Conservation (phyloP, 2,797 vertebrate species). For the Gallinago stenura region DNA sequence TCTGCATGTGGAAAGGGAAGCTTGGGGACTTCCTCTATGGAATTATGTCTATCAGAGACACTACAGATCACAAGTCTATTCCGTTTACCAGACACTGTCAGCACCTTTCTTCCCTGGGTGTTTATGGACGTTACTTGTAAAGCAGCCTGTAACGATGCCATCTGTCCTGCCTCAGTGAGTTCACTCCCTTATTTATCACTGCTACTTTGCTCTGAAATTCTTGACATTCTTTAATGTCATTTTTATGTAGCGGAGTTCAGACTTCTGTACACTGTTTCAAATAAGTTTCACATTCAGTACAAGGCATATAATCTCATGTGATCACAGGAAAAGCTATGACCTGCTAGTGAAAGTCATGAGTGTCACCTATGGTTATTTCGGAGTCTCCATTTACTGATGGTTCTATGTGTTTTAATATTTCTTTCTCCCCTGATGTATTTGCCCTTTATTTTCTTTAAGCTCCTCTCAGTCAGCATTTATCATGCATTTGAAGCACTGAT, state of each 20-base stretch:
- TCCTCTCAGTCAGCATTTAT: conserved; percentile 18
- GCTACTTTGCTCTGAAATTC: neutral
- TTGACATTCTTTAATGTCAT: neutral
- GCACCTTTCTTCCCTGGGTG: conserved; percentile 49
- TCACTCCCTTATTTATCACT: neutral
- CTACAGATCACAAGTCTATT: conserved; percentile 37
- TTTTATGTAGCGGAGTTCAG: neutral
- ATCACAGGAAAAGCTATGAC: neutral
- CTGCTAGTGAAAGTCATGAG: neutral
- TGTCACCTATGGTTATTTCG: neutral
- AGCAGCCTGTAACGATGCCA: conserved; percentile 4
- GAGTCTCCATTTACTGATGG: neutral
- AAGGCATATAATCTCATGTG: neutral
- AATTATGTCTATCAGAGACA: conserved; percentile 2
- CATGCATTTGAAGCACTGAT: neutral
- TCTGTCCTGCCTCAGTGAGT: conserved; percentile 33
- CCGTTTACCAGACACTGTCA: conserved; percentile 45
- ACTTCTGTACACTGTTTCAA: neutral
- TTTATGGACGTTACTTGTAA: conserved; percentile 33
- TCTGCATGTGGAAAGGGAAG: neutral
- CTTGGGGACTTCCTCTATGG: conserved; percentile 14
- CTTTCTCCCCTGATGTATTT: neutral
- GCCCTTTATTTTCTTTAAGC: neutral
- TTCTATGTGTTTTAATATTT: neutral
- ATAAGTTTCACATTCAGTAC: neutral